Percentiles rank a stretch among this genome's conserved stretches.
Evolutionary conservation across 1,140 invertebrate species (phyloP).

Genomic region (Drosophila arawakana): DNA sequence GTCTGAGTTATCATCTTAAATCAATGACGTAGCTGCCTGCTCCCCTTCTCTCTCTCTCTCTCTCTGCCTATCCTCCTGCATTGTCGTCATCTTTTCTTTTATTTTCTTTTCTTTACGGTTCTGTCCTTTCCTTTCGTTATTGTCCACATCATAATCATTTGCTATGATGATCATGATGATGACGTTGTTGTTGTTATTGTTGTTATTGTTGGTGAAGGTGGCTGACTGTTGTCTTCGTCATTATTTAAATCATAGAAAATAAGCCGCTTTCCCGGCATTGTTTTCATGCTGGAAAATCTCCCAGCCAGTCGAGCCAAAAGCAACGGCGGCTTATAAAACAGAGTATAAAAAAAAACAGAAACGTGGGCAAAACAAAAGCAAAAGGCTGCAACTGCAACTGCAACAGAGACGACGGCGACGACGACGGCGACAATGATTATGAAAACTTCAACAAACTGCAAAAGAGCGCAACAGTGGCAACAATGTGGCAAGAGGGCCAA

Average conservation of each 20-base stretch:
- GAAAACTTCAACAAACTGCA: slow-evolving; percentile 80
- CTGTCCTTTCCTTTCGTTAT: slow-evolving; percentile 4
- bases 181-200: slow-evolving; percentile 14
- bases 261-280: slow-evolving; percentile 81
- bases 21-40: slow-evolving; percentile 36
- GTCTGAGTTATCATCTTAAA: slow-evolving; percentile 38
- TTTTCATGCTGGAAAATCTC: slow-evolving; percentile 78
- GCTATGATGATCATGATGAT: slow-evolving; percentile 6
- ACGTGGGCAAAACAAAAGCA: slow-evolving; percentile 72
- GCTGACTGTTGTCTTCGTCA: slow-evolving; percentile 74
- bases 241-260: slow-evolving; percentile 83
- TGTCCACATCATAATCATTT: slow-evolving; percentile 7
- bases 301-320: slow-evolving; percentile 41
- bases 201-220: slow-evolving; percentile 43
- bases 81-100: slow-evolving; percentile 20
- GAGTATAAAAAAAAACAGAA: slow-evolving; percentile 45
- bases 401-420: slow-evolving; percentile 46
- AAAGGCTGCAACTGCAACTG: slow-evolving; percentile 47
- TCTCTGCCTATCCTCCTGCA: background rate
- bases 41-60: no score
- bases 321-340: slow-evolving; percentile 43
- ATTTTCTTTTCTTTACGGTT: no score
- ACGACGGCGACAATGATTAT: slow-evolving; percentile 73
- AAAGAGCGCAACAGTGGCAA: slow-evolving; percentile 76
- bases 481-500: slow-evolving; percentile 32